Evolutionary conservation across 92 coral and sea anemone genomes (phyloP).

Genomic region (Actinernus sp.): DNA sequence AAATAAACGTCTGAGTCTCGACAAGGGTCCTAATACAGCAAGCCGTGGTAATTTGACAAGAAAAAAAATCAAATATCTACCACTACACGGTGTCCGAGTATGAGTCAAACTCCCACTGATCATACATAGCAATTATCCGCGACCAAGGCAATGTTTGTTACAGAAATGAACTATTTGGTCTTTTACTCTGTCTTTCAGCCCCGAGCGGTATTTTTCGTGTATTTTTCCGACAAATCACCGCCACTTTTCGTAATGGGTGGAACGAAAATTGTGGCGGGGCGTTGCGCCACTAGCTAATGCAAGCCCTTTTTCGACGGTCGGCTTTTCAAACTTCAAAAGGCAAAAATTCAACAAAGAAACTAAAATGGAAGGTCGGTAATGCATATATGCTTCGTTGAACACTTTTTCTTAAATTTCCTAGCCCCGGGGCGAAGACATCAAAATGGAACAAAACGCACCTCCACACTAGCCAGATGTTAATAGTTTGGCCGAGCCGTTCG

Average conservation of each 20-base stretch:
- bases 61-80: no score
- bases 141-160: no score
- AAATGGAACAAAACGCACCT: slow-evolving; percentile 10
- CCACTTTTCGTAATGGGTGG: not conserved
- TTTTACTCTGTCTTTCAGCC: not conserved
- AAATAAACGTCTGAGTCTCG: no score
- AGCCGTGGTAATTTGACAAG: no score
- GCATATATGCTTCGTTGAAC: slow-evolving; percentile 46
- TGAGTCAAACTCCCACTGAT: no score
- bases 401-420: slow-evolving; percentile 18
- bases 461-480: no score
- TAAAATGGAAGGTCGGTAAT: slow-evolving; percentile 48
- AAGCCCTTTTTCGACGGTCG: slow-evolving; percentile 36
- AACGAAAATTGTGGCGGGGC: not conserved
- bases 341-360: slow-evolving; percentile 32
- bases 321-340: slow-evolving; percentile 41
- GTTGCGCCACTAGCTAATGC: not conserved
- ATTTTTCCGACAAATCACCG: not conserved
- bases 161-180: slow-evolving; percentile 5
- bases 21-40: no score
- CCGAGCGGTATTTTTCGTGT: not conserved
- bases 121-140: no score
- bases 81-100: no score
- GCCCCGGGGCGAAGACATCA: slow-evolving; percentile 20
- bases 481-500: no score